These are phyloP conservation scores for Conchocele bisecta DNA, from an alignment of 2,888 invertebrate genomes.

Conservation along the genomic window DNA sequence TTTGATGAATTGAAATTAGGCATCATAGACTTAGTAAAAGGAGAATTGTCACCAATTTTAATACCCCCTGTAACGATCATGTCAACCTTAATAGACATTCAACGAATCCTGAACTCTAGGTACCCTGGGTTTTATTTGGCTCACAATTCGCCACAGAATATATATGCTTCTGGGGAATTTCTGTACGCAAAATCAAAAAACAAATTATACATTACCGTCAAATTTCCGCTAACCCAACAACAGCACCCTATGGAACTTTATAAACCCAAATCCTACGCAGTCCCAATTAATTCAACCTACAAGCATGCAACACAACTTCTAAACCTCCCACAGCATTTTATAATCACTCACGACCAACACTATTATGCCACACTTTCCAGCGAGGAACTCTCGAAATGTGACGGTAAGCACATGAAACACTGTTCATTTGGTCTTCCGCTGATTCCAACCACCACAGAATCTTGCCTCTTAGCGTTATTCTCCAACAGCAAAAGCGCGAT, in stretches of 20 bases:
- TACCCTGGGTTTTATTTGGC: conserved; percentile 14
- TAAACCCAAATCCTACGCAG: conserved; percentile 32
- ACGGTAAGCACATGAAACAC: background rate
- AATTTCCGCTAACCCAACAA: conserved; percentile 27
- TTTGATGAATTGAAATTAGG: conserved; percentile 6
- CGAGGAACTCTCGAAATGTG: conserved; percentile 9
- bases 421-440: conserved; percentile 6
- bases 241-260: conserved; percentile 23
- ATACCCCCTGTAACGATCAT: too few relatives aligned
- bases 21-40: conserved; percentile 7
- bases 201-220: conserved; percentile 17
- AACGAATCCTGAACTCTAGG: conserved; percentile 4
- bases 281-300: conserved; percentile 40
- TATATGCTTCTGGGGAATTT: conserved; percentile 15
- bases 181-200: conserved; percentile 3
- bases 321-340: conserved; percentile 26
- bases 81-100: too few relatives aligned
- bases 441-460: background rate
- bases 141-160: too few relatives aligned
- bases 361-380: conserved; percentile 19
- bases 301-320: conserved; percentile 42
- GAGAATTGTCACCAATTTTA: conserved; percentile 15
- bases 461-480: conserved; percentile 4
- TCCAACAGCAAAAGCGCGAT: conserved; percentile 1
- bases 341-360: conserved; percentile 28